phyloP scores from a whole-genome alignment of 37 sponge, comb jelly and placozoan genomes.

The Beroe forskalii region DNA sequence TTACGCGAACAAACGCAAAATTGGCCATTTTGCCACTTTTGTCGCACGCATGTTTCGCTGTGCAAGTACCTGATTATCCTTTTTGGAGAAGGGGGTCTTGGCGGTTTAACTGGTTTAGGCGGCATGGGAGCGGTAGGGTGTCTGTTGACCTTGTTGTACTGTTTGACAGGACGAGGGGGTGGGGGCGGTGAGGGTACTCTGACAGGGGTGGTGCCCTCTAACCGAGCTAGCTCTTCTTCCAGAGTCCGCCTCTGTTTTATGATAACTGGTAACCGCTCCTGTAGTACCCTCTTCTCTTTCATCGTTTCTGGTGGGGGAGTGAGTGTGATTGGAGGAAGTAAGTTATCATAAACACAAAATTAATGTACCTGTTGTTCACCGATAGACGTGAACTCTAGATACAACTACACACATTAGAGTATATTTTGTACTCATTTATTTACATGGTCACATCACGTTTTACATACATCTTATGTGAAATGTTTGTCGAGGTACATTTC shows the following conservation, averaged over 20 bases:
- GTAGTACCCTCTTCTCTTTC: slow-evolving; percentile 65
- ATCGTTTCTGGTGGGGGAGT: slow-evolving; percentile 37
- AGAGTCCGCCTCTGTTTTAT: slow-evolving; percentile 35
- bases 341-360: too few relatives aligned
- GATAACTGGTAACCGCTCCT: neutral
- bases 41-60: neutral
- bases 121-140: neutral
- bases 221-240: neutral
- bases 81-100: slow-evolving; percentile 13
- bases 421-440: too few relatives aligned
- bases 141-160: neutral
- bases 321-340: too few relatives aligned
- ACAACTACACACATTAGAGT: too few relatives aligned
- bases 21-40: neutral
- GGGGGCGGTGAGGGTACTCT: neutral
- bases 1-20: neutral
- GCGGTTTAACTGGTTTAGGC: neutral
- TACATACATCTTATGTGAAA: too few relatives aligned
- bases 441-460: too few relatives aligned
- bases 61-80: neutral
- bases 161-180: neutral
- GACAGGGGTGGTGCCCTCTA: neutral
- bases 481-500: too few relatives aligned
- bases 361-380: too few relatives aligned
- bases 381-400: too few relatives aligned